Evolutionary conservation across 2,888 invertebrate genomes (phyloP).

Genomic region (Azorinus chamasolen): DNA sequence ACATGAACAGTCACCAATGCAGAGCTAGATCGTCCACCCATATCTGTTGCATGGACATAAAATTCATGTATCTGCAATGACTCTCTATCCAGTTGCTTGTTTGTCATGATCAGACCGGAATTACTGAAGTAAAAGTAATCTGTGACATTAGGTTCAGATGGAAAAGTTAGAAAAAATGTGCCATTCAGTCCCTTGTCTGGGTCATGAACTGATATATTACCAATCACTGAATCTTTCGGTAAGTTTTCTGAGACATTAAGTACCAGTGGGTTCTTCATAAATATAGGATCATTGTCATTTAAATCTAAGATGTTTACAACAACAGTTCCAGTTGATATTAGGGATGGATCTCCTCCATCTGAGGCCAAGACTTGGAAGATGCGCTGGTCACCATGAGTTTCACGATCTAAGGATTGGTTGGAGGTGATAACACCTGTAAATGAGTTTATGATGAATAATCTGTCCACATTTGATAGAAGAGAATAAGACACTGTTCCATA

Average conservation of each 20-base stretch:
- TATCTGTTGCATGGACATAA: constrained; percentile 75
- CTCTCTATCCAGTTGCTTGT: constrained; percentile 74
- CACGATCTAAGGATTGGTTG: constrained; percentile 73
- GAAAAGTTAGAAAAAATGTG: constrained; percentile 58
- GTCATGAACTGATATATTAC: constrained; percentile 72
- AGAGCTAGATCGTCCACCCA: constrained; percentile 74
- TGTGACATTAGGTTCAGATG: constrained; percentile 41
- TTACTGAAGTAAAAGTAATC: constrained; percentile 57
- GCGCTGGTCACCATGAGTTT: constrained; percentile 58
- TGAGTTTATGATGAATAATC: constrained; percentile 72
- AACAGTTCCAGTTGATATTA: constrained; percentile 72
- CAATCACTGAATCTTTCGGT: constrained; percentile 65
- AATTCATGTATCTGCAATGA: constrained; percentile 67
- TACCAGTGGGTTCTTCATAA: constrained; percentile 59
- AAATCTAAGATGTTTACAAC: constrained; percentile 71
- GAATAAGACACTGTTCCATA: constrained; percentile 73
- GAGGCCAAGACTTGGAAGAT: constrained; percentile 73
- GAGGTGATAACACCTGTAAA: constrained; percentile 75
- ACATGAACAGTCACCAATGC: constrained; percentile 74
- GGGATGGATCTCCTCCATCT: constrained; percentile 69
- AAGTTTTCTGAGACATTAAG: constrained; percentile 72
- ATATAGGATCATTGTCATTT: constrained; percentile 78
- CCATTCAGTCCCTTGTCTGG: constrained; percentile 75
- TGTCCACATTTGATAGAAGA: constrained; percentile 63
- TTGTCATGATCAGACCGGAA: constrained; percentile 63